Conservation (phyloP, 2,888 invertebrate genomes). For the Lochmaea capreae region DNA sequence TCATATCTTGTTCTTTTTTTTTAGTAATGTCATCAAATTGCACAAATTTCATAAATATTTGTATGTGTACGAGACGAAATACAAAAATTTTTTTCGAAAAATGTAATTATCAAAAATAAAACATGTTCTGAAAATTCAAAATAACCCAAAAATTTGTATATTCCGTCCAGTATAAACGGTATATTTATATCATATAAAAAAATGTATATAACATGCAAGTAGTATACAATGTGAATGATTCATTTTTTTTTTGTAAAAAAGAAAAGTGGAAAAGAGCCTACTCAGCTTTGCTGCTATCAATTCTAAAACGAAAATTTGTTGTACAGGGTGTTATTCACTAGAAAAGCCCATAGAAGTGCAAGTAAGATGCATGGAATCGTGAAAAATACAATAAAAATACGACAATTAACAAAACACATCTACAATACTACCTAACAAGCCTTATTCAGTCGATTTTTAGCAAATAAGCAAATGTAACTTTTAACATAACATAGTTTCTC, state of each 20-base stretch:
- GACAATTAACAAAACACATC: background rate
- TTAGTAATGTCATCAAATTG: conserved; percentile 61
- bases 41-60: conserved; percentile 55
- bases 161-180: conserved; percentile 41
- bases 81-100: background rate
- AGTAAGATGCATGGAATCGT: conserved; percentile 10
- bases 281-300: conserved; percentile 63
- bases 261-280: conserved; percentile 57
- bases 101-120: too few relatives aligned
- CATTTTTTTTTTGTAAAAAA: conserved; percentile 42
- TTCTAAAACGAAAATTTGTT: conserved; percentile 52
- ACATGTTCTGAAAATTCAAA: too few relatives aligned
- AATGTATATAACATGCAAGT: conserved; percentile 58
- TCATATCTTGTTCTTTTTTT: conserved; percentile 54
- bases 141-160: conserved; percentile 1
- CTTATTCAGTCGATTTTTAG: background rate
- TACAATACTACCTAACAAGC: conserved; percentile 8
- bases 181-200: conserved; percentile 44
- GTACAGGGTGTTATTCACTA: conserved; percentile 57
- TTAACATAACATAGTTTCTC: background rate
- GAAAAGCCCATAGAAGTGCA: conserved; percentile 59
- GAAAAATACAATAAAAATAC: background rate
- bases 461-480: too few relatives aligned
- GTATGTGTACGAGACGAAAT: conserved; percentile 16
- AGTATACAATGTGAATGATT: conserved; percentile 57